phyloP scores from a whole-genome alignment of 2,888 invertebrate species.

The Crocallis elinguaria region DNA sequence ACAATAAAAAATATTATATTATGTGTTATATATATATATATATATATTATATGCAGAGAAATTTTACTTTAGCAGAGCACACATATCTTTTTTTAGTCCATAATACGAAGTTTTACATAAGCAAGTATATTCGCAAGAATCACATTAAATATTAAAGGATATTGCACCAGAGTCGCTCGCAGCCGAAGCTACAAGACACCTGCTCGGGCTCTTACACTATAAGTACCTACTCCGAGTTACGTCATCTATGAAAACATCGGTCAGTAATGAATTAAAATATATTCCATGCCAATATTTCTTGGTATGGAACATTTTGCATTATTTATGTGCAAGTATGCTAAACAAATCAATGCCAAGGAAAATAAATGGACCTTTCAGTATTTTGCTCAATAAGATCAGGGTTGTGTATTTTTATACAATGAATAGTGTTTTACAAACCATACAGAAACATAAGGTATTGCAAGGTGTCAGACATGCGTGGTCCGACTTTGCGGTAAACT shows the following conservation, averaged over 20 bases:
- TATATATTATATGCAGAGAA: no score
- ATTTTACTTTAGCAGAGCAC: no score
- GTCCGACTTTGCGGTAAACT: no score
- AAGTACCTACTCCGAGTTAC: not conserved
- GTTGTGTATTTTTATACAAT: no score
- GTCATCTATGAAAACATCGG: not conserved
- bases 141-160: not conserved
- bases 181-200: not conserved
- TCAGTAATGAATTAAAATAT: not conserved
- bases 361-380: slow-evolving; percentile 33
- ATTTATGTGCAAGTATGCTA: slow-evolving; percentile 59
- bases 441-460: no score
- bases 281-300: slow-evolving; percentile 6
- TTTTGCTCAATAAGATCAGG: no score
- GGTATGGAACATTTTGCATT: slow-evolving; percentile 50
- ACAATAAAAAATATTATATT: not conserved
- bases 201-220: not conserved
- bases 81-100: no score
- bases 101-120: no score
- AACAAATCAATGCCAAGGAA: slow-evolving; percentile 67
- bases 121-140: no score
- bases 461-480: no score
- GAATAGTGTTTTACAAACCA: no score
- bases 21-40: no score
- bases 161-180: not conserved